Evolutionary conservation across 2,797 vertebrate genomes (phyloP).

Genomic region (Helicolenus hilgendorfi): DNA sequence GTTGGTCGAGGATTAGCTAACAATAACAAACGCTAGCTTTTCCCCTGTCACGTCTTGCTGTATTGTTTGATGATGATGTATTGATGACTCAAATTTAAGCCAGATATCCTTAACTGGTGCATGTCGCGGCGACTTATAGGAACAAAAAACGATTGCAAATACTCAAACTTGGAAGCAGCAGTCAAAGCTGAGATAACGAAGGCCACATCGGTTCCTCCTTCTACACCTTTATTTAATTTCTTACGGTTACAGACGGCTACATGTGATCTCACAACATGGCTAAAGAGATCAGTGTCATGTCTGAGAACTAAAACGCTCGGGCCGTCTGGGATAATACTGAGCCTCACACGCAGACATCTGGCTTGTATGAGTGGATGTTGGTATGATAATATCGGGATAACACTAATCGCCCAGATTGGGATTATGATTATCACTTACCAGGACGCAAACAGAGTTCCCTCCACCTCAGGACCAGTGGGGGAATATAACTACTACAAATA

Average conservation of each 20-base stretch:
- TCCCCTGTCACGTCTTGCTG: too few species aligned
- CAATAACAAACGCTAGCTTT: too few species aligned
- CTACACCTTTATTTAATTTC: background rate
- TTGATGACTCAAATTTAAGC: background rate
- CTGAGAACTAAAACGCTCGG: background rate
- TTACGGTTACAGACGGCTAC: background rate
- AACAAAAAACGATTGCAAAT: background rate
- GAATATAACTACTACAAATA: too few species aligned
- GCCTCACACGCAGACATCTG: slow-evolving; percentile 54
- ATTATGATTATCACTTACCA: slow-evolving; percentile 63
- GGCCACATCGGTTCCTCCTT: background rate
- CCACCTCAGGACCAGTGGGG: background rate
- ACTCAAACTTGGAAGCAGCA: background rate
- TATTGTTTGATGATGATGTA: too few species aligned
- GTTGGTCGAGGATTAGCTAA: too few species aligned
- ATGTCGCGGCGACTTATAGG: background rate
- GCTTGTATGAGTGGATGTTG: slow-evolving; percentile 42
- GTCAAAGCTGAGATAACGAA: background rate
- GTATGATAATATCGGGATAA: slow-evolving; percentile 65
- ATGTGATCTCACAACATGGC: background rate
- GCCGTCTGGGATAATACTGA: slow-evolving; percentile 15
- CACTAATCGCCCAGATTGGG: slow-evolving; percentile 64
- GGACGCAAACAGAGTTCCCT: slow-evolving; percentile 22
- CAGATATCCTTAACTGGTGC: background rate
- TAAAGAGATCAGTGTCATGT: slow-evolving; percentile 22